Evolutionary conservation across 2,888 invertebrate species (phyloP), one percentile per base, ranked within the genome.

Genomic region (Phyllotreta cruciferae): DNA sequence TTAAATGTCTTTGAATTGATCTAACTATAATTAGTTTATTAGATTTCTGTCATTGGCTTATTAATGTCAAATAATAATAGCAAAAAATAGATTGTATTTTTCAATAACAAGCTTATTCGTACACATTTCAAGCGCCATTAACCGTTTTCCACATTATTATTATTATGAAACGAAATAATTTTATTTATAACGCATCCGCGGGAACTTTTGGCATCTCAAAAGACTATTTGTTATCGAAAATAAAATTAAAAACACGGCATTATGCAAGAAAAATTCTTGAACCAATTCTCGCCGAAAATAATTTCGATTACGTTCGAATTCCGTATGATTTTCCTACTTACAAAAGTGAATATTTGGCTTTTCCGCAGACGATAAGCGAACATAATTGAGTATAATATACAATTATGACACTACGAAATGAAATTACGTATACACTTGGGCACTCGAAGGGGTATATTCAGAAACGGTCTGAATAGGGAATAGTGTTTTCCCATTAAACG

Each of bases 231-330:
- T 57, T 57, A 49, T 39, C 11, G 36, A 45, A 34, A 13, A 56
- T 56, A 56, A 57, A 55, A 56, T 37, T 52, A 36, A 57, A 57
- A 47, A 49, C 36, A 36, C 6, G 35, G 11, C 24, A 38, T 49
- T 57, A 57, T 49, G 34, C 49, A 57, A 57, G 13, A 57, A 45
- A 24, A 57, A 52, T 57, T 49, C 56, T 37, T 57, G 56, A 57
- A 47, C 56, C 34, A 49, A 49, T 49, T 57, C 34, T 57, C 35
- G n/a, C 24, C 38, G 47, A 56, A 56, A 45, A 47, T 47, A 56
- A 56, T 56, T 36, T 13, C 35, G 13, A 56, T 9, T 14, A 36
- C 13, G 36, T 53, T 11, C 14, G 34, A 36, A 50, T 50, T 50
- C 50, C n/a, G n/a, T 11, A 13, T 11, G 36, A 24, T 24, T 24